Evolutionary conservation across 92 coral and sea anemone genomes (phyloP), one percentile per base, ranked within the genome.

Genomic region (Pocillopora meandrina): DNA sequence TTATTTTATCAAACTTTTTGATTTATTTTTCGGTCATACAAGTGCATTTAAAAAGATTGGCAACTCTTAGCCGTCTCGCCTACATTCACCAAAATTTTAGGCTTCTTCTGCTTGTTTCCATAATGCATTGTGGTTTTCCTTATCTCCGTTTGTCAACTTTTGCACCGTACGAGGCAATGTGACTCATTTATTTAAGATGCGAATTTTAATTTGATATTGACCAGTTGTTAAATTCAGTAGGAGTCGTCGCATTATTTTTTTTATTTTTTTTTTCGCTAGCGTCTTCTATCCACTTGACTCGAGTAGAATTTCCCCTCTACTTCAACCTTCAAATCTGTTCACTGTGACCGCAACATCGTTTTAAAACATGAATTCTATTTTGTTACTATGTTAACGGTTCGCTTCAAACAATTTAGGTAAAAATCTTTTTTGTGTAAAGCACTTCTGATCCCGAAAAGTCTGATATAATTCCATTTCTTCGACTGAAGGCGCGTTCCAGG

Each of bases 91-190:
- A 70, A 42, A 34, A 75, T 13, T 60, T 9, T 19, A 21, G 4
- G 15, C 9, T 56, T 56, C 19, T 75, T 75, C 17, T 16, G n/a
- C 65, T 21, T 10, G 12, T 63, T 42, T 35, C 42, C 82, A 78
- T 78, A 63, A 26, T 71, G 82, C 52, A 35, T 35, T 65, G 82
- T 13, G 82, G 82, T 64, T 78, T 64, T 21, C 36, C 10, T 65
- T 78, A 75, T 75, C 79, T 75, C 13, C 78, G 10, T 78, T 33
- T n/a, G 72, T 63, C 60, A 65, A 63, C 52, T 7, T 47, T 78
- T 6, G 21, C 56, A 7, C n/a, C 61, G 15, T 60, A 47, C 60
- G 52, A n/a, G 42, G 69, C 61, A 14, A 18, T 78, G 73, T 36
- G 47, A 20, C 15, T 63, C 21, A 49, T 65, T 56, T 63, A 14